Base-by-base conservation (phyloP, 2,888 invertebrate species). In the Melinopterus prodromus region DNA sequence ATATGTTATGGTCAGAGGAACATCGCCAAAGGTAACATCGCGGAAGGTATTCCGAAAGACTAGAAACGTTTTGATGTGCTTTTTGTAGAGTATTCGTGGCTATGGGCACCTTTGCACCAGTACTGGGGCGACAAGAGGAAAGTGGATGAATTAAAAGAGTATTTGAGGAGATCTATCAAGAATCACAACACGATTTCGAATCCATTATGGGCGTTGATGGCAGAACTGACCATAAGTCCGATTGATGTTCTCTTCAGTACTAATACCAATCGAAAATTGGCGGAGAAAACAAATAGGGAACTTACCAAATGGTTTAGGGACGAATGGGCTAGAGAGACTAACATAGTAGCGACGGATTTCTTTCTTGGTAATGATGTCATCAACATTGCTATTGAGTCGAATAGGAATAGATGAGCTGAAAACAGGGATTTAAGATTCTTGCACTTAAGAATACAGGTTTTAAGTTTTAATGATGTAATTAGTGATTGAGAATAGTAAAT, bases 271-370 rank as follows among this genome's bases (percentile, higher is more conserved):
- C 89, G 94, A 37, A 90, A 91, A 76, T 92, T 93, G 87, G 94
- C 95, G 0, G 92, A 94, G 78, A 89, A 88, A 0, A 92, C 94
- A 14, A 96, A 96, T 88, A 91, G 92, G 69, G 92, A 94, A 85
- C 91, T 96, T 0, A 93, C 94, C 0, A 89, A 90, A 38, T 94
- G 95, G 90, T 92, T 95, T 16, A 87, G 91, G 77, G 92, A 93
- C 6, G 91, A 91, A 70, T 95, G 95, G 95, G 90, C 93, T 74
- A 88, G 90, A 14, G 91, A 91, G 78, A 93, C 93, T 9, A 95
- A 95, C 87, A 93, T 95, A 36, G 91, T 95, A 2, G 93, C 95
- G 0, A 92, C 94, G 6, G 95, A 95, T 88, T 95, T 93, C 87
- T 94, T 95, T 85, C 90, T 94, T 81, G 93, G 92, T 16, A 94